Evolutionary conservation across 2,113 vertebrate genomes (phyloP).

Genomic region (Dasyprocta punctata): DNA sequence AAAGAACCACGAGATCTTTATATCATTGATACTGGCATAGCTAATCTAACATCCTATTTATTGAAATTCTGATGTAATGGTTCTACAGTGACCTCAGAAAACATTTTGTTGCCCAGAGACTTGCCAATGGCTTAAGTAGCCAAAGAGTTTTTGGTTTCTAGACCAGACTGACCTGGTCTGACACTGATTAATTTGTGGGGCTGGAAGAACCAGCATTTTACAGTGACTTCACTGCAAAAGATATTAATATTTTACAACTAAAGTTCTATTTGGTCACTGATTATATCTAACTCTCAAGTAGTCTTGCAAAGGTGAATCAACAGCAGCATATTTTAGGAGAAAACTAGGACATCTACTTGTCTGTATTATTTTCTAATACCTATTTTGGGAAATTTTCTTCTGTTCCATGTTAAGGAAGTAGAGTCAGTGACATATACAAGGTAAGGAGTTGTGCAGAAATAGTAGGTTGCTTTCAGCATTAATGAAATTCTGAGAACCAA

Average conservation of each 20-base stretch:
- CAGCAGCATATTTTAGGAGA: not conserved
- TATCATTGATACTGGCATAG: slow-evolving; percentile 28
- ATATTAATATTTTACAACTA: slow-evolving; percentile 26
- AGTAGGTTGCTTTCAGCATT: not conserved
- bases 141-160: slow-evolving; percentile 61
- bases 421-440: not conserved
- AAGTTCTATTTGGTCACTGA: slow-evolving; percentile 23
- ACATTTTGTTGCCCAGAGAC: slow-evolving; percentile 44
- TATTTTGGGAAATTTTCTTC: not conserved
- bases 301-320: not conserved
- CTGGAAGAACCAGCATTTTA: slow-evolving; percentile 44
- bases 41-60: not conserved
- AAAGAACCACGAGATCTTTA: slow-evolving; percentile 51
- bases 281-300: not conserved
- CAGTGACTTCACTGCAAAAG: slow-evolving; percentile 47
- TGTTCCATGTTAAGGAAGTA: not conserved
- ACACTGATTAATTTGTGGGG: slow-evolving; percentile 52
- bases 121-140: not conserved
- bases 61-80: slow-evolving; percentile 43
- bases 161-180: not conserved
- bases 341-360: not conserved
- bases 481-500: not conserved
- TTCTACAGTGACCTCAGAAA: slow-evolving; percentile 45
- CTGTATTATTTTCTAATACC: not conserved
- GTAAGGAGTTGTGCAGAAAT: not conserved